Base-by-base conservation (phyloP, 2,888 invertebrate species). In the Lissocephala sabroskyi region DNA sequence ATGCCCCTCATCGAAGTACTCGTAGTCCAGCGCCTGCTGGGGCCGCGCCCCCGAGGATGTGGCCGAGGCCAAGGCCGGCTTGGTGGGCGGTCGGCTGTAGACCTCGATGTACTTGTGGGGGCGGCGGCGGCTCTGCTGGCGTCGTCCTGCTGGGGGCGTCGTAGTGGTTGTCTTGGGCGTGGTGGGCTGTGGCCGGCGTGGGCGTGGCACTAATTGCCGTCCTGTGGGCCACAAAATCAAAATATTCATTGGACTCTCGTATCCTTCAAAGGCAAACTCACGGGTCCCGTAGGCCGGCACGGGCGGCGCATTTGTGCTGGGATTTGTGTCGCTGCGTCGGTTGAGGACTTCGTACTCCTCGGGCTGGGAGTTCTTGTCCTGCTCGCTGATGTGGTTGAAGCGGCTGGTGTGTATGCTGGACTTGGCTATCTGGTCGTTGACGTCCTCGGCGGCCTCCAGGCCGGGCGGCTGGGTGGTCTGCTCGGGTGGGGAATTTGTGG, bases 1-100 rank as follows among this genome's bases (percentile, higher is more conserved):
- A n/a, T 88, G 87, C 14, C 87, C 88, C 52, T 91, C 91, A 60
- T 92, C 92, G 64, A 91, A 91, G 63, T 90, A 90, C 65, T 92
- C 91, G 66, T 91, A 91, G 70, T 89, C 89, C 35, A 84, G 62
- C 17, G 84, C 68, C 41, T 44, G 11, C 54, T 45, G 26, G 45
- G 16, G 37, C 55, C 7, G 18, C 35, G 45, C 55, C 30, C 10
- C n/a, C 41, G 36, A 39, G 7, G 61, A 17, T 2, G 62, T 57
- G 32, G 59, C 43, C 1, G 61, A 41, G 14, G 49, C 16, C 5
- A 51, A 17, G 9, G 40, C 52, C 1, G 51, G 42, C 11, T 60
- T 70, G 23, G 35, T 66, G 77, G 78, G 70, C 77, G 85, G 45
- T 76, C 83, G 64, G 79, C 55, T 75, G 70, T 67, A 67, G 6